phyloP scores from a whole-genome alignment of 2,888 invertebrate species.

The Aquatica leii region DNA sequence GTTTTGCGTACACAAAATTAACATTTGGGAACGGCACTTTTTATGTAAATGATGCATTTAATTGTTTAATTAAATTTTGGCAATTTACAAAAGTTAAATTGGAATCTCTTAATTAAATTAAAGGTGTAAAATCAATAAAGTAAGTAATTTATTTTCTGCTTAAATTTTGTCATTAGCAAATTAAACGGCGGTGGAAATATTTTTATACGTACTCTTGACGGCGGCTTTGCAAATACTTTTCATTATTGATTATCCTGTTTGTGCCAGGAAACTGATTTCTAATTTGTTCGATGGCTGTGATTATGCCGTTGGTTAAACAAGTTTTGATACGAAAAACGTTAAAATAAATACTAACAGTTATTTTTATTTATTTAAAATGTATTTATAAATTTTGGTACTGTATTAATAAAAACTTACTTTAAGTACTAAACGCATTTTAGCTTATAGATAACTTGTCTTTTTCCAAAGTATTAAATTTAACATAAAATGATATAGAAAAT shows the following conservation, averaged over 20 bases:
- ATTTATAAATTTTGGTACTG: too few species aligned
- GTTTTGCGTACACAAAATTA: too few species aligned
- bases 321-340: too few species aligned
- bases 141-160: background rate
- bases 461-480: too few species aligned
- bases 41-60: background rate
- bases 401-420: too few species aligned
- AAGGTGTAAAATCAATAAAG: background rate
- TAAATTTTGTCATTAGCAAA: background rate
- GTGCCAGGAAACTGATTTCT: background rate
- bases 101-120: background rate
- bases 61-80: constrained; percentile 1
- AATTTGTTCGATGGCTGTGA: background rate
- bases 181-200: background rate
- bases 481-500: too few species aligned
- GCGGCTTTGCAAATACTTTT: constrained; percentile 1
- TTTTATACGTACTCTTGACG: background rate
- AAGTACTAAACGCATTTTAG: too few species aligned
- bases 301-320: background rate
- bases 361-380: too few species aligned
- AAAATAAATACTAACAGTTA: too few species aligned
- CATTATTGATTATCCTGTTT: background rate
- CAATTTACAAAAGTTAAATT: background rate
- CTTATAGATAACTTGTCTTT: too few species aligned
- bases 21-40: too few species aligned